Evolutionary conservation across 53 echinoderm and acorn worm species (phyloP), one percentile per base, ranked within the genome.

Genomic region (Henricia sp.): DNA sequence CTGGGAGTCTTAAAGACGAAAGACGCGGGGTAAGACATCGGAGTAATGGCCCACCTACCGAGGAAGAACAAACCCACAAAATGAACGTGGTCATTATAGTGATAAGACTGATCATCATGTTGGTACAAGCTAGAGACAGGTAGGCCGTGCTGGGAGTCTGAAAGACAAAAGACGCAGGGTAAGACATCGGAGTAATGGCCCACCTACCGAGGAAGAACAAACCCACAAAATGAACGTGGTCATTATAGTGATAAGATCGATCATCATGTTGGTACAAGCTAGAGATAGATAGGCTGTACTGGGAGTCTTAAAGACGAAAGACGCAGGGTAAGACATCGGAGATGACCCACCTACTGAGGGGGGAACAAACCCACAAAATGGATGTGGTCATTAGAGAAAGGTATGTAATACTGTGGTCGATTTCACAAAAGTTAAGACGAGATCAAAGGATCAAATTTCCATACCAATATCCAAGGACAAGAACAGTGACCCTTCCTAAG

Each of bases 141-240:
- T 96, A 96, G 19, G 93, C 96, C 21, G 93, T 96, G 77, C 93
- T 96, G 32, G 96, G 96, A 1, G 90, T 88, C 39, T 82, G 59
- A 83, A 95, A 95, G 21, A 95, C 30, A 48, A 87, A 87, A 36
- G 90, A 86, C 70, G 90, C 87, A 33, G 95, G 95, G 66, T 95
- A 95, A 12, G 92, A 87, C 90, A 95, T 87, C 0, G 95, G 95
- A 34, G 90, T 90, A 23, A 90, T 75, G 34, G 92, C 95, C 95
- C 95, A 95, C 5, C 95, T 95, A 54, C 2, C 62, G 11, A 54
- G 23, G 39, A 11, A 30, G 24, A n/a, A n/a, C n/a, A n/a, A n/a
- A n/a, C n/a, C n/a, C n/a, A n/a, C 44, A 95, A 67, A 66, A 95
- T 93, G 55, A n/a, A n/a, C n/a, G n/a, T n/a, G n/a, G n/a, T n/a